Evolutionary conservation across 2,888 invertebrate species (phyloP).

Genomic region (Spodoptera picta): DNA sequence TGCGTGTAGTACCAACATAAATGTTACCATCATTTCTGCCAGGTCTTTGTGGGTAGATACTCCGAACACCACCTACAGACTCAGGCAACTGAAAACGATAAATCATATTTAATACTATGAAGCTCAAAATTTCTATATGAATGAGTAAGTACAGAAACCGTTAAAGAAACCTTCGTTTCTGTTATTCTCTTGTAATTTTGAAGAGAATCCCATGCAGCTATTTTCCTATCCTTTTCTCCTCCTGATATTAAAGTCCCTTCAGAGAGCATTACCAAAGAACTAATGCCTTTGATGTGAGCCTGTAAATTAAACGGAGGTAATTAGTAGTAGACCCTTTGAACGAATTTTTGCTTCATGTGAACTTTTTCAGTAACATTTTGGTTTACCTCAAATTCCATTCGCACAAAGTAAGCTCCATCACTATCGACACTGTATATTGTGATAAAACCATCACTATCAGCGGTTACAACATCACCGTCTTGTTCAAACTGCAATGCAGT

Average conservation of each 20-base stretch:
- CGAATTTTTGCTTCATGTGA: too few relatives aligned
- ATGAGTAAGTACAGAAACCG: neutral
- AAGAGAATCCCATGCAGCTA: conserved; percentile 97
- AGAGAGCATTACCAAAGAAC: conserved; percentile 95
- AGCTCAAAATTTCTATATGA: too few relatives aligned
- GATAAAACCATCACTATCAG: conserved; percentile 97
- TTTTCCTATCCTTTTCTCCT: conserved; percentile 96
- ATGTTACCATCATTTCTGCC: conserved; percentile 96
- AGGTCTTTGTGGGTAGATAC: conserved; percentile 95
- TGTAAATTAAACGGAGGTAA: conserved; percentile 52
- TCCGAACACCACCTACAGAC: conserved; percentile 95
- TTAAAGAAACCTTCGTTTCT: conserved; percentile 92
- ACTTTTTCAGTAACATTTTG: neutral
- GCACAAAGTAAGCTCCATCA: conserved; percentile 95
- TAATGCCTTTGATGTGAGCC: conserved; percentile 96
- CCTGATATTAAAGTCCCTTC: conserved; percentile 97
- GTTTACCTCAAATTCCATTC: conserved; percentile 94
- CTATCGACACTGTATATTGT: conserved; percentile 96
- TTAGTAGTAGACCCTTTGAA: neutral
- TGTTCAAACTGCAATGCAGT: conserved; percentile 96
- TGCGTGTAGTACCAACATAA: conserved; percentile 96
- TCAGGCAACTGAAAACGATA: conserved; percentile 91
- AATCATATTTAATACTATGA: too few relatives aligned
- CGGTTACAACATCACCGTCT: conserved; percentile 97
- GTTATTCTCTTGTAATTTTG: conserved; percentile 97